phyloP scores from a whole-genome alignment of 2,113 vertebrate genomes.

The Bufo gargarizans region DNA sequence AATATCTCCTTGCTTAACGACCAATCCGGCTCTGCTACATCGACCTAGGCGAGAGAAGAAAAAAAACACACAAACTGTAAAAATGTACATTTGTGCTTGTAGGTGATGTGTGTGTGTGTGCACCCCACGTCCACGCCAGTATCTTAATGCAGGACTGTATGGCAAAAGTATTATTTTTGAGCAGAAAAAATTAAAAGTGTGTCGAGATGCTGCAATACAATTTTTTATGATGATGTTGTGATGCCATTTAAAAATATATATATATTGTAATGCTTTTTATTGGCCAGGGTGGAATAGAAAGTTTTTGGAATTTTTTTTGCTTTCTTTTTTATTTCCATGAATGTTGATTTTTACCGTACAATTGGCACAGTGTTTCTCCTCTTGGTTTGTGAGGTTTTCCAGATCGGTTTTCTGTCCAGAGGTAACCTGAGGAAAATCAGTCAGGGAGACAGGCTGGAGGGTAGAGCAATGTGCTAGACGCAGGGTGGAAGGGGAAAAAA shows the following conservation, averaged over 20 bases:
- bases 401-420: background rate
- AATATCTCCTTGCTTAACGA: background rate
- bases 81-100: background rate
- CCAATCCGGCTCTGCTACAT: background rate
- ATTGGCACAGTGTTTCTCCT: background rate
- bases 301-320: no score
- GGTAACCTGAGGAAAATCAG: background rate
- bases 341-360: background rate
- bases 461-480: background rate
- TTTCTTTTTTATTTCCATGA: no score
- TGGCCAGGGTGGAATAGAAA: no score
- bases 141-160: no score
- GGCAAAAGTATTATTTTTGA: no score
- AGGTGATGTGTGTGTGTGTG: background rate
- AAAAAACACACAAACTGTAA: background rate
- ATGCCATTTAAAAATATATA: background rate
- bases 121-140: no score
- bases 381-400: constrained; percentile 11
- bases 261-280: no score
- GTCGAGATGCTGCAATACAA: background rate
- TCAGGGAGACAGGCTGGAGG: constrained; percentile 12
- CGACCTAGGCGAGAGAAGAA: no score
- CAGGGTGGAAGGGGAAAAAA: background rate
- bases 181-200: background rate
- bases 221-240: background rate